Evolutionary conservation across 2,888 invertebrate species (phyloP).

Genomic region (Drosophila basisetae): DNA sequence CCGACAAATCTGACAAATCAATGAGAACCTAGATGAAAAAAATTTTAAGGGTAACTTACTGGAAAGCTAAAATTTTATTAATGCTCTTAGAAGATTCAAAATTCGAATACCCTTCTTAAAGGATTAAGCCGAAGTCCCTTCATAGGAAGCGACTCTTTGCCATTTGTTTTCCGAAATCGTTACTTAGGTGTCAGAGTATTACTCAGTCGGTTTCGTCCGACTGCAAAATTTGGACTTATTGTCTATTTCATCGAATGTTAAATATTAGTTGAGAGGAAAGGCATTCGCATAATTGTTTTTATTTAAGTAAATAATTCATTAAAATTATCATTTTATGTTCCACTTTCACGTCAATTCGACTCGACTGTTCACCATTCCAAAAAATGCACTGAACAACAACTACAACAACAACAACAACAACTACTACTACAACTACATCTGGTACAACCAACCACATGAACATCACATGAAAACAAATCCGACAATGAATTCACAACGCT

Average conservation of each 20-base stretch:
- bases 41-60: not conserved
- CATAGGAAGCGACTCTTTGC: not conserved
- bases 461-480: constrained; percentile 32
- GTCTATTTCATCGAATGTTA: not conserved
- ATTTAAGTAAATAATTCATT: constrained; percentile 15
- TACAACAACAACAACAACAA: constrained; percentile 33
- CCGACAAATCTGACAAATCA: not conserved
- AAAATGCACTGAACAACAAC: constrained; percentile 54
- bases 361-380: constrained; percentile 38
- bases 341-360: constrained; percentile 43
- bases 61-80: not conserved
- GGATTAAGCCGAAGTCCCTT: not conserved
- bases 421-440: constrained; percentile 31
- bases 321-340: constrained; percentile 55
- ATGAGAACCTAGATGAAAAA: not conserved
- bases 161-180: not conserved
- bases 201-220: not conserved
- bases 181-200: not conserved
- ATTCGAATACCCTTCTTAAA: not conserved
- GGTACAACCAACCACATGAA: constrained; percentile 45
- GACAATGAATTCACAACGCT: constrained; percentile 11
- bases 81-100: not conserved
- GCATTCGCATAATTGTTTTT: constrained; percentile 1
- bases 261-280: not conserved
- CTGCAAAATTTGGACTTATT: not conserved